Evolutionary conservation across 1,140 invertebrate species (phyloP).

Genomic region (Drosophila sechellia): DNA sequence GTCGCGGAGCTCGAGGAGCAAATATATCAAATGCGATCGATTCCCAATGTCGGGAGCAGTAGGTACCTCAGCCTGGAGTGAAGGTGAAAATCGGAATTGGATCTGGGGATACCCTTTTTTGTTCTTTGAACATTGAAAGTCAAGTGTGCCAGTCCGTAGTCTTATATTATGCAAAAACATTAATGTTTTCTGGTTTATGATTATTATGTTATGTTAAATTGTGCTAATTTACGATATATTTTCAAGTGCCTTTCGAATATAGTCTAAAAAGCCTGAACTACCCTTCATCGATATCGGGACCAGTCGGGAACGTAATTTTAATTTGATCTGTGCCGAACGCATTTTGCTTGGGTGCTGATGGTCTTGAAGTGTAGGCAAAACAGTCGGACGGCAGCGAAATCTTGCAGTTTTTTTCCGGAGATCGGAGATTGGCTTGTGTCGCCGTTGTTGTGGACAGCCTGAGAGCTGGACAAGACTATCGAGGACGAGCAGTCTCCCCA

Average conservation of each 20-base stretch:
- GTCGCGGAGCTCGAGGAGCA: constrained; percentile 68
- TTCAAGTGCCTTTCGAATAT: too few relatives aligned
- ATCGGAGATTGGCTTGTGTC: constrained; percentile 40
- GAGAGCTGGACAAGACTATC: constrained; percentile 20
- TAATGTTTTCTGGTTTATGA: too few relatives aligned
- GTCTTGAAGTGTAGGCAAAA: constrained; percentile 54
- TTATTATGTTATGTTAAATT: too few relatives aligned
- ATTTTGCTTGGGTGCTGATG: constrained; percentile 64
- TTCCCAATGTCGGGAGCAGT: constrained; percentile 79
- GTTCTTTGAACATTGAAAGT: background rate
- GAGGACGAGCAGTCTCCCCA: background rate
- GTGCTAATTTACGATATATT: too few relatives aligned
- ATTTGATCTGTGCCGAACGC: constrained; percentile 80
- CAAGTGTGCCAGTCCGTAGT: too few relatives aligned
- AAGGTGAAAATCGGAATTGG: background rate
- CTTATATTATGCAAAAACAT: too few relatives aligned
- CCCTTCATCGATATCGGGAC: constrained; percentile 30
- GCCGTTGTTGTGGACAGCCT: constrained; percentile 9
- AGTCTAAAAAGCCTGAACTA: constrained; percentile 2
- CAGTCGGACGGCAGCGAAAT: constrained; percentile 50
- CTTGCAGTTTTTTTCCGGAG: constrained; percentile 43
- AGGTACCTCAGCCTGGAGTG: constrained; percentile 28
- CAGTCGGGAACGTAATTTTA: constrained; percentile 74
- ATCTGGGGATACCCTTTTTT: constrained; percentile 7
- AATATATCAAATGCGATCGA: constrained; percentile 84